A percentile compares a stretch with the other conserved stretches of the same genome.
Evolutionary conservation across 2,888 invertebrate genomes (phyloP).

Genomic region (Alloscopus bannaensis): DNA sequence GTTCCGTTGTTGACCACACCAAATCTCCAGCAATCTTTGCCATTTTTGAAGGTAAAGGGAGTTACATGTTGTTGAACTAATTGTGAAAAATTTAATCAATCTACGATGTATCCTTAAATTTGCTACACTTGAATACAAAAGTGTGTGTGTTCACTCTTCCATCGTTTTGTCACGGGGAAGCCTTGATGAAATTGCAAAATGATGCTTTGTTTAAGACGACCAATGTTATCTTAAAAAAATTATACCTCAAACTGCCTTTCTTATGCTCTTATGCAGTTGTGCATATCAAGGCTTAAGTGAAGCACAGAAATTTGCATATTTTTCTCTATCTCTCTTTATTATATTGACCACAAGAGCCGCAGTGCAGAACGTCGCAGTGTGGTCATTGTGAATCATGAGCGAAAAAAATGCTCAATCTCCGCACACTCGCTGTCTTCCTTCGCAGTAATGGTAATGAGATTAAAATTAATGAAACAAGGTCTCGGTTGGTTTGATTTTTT

Average conservation of each 20-base stretch:
- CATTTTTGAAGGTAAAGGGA: too few relatives aligned
- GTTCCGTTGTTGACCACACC: too few relatives aligned
- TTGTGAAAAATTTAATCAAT: constrained; percentile 40
- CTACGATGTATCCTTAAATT: constrained; percentile 2
- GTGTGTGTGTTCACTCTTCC: too few relatives aligned
- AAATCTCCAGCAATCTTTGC: too few relatives aligned
- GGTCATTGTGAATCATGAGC: too few relatives aligned
- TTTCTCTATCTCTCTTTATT: neutral
- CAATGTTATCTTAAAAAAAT: too few relatives aligned
- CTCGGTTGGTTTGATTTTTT: constrained; percentile 34
- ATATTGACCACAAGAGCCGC: neutral
- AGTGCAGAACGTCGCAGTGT: too few relatives aligned
- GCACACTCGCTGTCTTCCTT: neutral
- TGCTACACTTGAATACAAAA: neutral
- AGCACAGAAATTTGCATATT: neutral
- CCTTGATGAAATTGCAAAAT: constrained; percentile 47
- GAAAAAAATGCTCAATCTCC: too few relatives aligned
- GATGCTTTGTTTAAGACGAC: neutral
- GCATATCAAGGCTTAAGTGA: neutral
- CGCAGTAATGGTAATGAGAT: constrained; percentile 30
- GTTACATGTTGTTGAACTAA: constrained; percentile 17
- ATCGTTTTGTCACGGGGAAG: too few relatives aligned
- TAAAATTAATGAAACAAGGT: constrained; percentile 49
- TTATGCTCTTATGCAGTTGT: too few relatives aligned
- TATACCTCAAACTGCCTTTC: neutral